Evolutionary conservation across 30 jellyfish, hydroid and myxozoan genomes (phyloP).

Genomic region (Turritopsis dohrnii): DNA sequence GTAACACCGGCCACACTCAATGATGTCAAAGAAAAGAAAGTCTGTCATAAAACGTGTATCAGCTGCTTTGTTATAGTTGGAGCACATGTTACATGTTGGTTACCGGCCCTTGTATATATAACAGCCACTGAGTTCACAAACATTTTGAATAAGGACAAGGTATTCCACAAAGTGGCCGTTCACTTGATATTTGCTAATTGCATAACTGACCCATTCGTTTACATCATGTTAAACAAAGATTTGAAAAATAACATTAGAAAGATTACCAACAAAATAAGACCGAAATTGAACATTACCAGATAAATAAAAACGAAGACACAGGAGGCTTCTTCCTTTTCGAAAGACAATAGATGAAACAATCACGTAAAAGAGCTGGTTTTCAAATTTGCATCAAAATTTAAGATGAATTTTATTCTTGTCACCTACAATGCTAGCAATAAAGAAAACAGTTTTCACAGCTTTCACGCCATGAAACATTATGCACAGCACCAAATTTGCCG

Average conservation of each 20-base stretch:
- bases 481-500: too few relatives aligned
- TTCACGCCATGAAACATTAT: too few relatives aligned
- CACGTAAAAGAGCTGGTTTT: too few relatives aligned
- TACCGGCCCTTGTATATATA: neutral
- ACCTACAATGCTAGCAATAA: too few relatives aligned
- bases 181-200: neutral
- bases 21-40: neutral
- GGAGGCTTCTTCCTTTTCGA: too few relatives aligned
- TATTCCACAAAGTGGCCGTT: neutral
- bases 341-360: too few relatives aligned
- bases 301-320: too few relatives aligned
- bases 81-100: conserved; percentile 2
- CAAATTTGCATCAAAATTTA: too few relatives aligned
- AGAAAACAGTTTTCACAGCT: too few relatives aligned
- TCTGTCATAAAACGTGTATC: neutral
- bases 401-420: too few relatives aligned
- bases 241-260: neutral
- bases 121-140: neutral
- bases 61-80: neutral
- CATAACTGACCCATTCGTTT: neutral
- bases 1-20: neutral
- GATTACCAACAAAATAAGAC: neutral
- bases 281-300: neutral
- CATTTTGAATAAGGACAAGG: neutral
- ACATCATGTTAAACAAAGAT: neutral